phyloP scores from a whole-genome alignment of 2,888 invertebrate species.

The Athrips mouffetella region DNA sequence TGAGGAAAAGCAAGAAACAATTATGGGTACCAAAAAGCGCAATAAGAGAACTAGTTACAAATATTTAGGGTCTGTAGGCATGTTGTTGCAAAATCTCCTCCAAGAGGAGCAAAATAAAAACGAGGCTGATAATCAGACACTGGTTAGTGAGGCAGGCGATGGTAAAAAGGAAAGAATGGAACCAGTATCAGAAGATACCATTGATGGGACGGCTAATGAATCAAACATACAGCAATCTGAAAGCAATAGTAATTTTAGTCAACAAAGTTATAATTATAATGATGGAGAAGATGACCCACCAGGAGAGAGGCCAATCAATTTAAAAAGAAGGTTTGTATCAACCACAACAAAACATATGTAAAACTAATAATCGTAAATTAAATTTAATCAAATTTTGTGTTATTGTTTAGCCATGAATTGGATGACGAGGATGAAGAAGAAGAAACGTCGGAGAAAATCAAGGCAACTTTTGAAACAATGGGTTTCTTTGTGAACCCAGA shows the following conservation, averaged over 20 bases:
- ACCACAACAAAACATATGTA: too few relatives aligned
- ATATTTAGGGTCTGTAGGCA: constrained; percentile 76
- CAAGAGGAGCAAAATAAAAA: constrained; percentile 57
- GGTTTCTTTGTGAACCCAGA: constrained; percentile 66
- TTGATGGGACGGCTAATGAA: constrained; percentile 22
- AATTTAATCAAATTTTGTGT: constrained; percentile 26
- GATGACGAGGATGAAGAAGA: constrained; percentile 71
- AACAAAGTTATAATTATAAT: constrained; percentile 47
- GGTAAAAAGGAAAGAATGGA: constrained; percentile 30
- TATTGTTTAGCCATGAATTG: constrained; percentile 78
- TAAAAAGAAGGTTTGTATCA: constrained; percentile 72
- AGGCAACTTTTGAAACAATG: constrained; percentile 82
- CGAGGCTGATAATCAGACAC: constrained; percentile 25
- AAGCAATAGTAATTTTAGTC: constrained; percentile 35
- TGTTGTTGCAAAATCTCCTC: constrained; percentile 75
- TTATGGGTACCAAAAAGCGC: constrained; percentile 41
- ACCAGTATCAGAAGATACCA: constrained; percentile 24
- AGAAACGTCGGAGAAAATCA: constrained; percentile 74
- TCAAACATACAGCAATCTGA: constrained; percentile 28
- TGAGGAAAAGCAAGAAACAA: constrained; percentile 36
- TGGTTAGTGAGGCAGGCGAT: constrained; percentile 47
- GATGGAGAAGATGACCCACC: constrained; percentile 74
- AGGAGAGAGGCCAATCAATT: constrained; percentile 67
- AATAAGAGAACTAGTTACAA: constrained; percentile 45
- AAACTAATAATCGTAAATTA: too few relatives aligned